Percentiles rank a stretch among this genome's conserved stretches.
These are phyloP conservation scores for Schmidtea mediterranea DNA, from an alignment of 1,140 invertebrate species.

Conservation along the genomic window DNA sequence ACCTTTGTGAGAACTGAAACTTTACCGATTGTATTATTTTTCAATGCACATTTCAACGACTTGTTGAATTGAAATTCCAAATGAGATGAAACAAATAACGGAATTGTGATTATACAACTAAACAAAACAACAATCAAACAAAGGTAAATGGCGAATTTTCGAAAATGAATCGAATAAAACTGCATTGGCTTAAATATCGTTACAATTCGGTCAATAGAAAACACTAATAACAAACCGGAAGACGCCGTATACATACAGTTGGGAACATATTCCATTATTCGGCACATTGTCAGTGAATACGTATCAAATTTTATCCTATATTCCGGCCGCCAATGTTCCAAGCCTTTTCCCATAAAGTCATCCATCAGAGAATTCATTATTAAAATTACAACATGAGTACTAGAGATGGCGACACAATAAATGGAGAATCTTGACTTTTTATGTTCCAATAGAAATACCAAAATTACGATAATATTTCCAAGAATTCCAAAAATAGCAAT, in stretches of 20 bases:
- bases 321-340: not conserved
- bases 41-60: not conserved
- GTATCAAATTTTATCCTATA: not conserved
- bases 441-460: not conserved
- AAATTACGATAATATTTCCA: not conserved
- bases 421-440: conserved; percentile 1
- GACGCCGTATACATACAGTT: not conserved
- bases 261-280: not conserved
- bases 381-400: not conserved
- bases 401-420: not conserved
- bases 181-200: conserved; percentile 3
- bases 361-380: not conserved
- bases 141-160: not conserved
- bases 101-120: not conserved
- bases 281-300: not conserved
- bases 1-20: not conserved
- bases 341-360: conserved; percentile 1
- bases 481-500: not conserved
- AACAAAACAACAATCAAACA: not conserved
- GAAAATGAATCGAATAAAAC: not conserved
- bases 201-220: not conserved
- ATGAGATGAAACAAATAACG: not conserved
- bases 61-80: not conserved
- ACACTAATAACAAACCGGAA: not conserved
- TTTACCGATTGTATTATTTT: not conserved